Base-by-base conservation (phyloP, 2,888 invertebrate species). In the Nebria salina region DNA sequence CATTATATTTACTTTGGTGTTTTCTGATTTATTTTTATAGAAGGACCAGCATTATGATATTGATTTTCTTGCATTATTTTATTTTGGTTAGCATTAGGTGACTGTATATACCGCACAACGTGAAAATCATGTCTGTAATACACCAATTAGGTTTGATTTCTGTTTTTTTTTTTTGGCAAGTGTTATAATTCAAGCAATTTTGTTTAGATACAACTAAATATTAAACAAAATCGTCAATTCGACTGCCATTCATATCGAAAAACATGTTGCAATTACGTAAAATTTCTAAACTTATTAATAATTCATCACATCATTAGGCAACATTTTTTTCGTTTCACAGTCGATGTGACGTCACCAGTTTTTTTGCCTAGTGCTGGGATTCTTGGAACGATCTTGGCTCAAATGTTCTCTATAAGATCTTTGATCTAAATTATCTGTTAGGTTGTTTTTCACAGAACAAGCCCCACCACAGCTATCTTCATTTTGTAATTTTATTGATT, bases 1-100 rank as follows among this genome's bases (percentile, higher is more conserved):
- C n/a, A 25, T 68, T 68, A 11, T 20, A 68, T 68, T n/a, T 25
- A 68, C 68, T 5, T 68, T 72, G 25, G 25, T 72, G 34, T 72
- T 34, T 26, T 25, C 43, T 43, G 9, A 9, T 43, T 43, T 43
- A 43, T 43, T 43, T 43, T 9, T 9, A 6, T 43, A 43, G 43
- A 8, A 43, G 43, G 43, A 43, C 9, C 43, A 43, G 9, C 43
- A 13, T 54, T 13, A 54, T 54, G 8, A 1, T 11, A 6, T 54
- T 13, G 8, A 54, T 2, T 54, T 54, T 54, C 2, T 54, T 54
- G 54, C 54, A 54, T 54, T 54, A 7, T 54, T 54, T 54, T 54
- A 4, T 54, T 54, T 54, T 7, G 4, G 13, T 54, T 54, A 54
- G 13, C 11, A 54, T 54, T 3, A 54, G 54, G 13, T 54, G 54